Conservation (phyloP, 37 sponge, comb jelly and placozoan genomes). For the Cliona cf. orientalis region DNA sequence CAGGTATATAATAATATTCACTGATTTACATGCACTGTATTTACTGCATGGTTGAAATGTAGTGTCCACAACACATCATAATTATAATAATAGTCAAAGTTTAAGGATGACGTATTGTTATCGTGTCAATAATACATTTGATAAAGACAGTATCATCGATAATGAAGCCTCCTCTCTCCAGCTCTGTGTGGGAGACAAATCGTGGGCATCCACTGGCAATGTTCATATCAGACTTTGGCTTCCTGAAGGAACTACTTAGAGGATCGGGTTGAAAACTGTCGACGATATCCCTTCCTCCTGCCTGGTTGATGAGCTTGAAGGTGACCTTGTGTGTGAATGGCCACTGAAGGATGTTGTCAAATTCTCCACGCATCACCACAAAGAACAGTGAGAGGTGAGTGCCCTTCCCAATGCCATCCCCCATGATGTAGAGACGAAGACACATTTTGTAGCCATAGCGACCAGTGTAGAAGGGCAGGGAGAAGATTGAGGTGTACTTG, state of each 20-base stretch:
- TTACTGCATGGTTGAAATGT: no score
- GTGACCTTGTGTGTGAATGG: constrained; percentile 80
- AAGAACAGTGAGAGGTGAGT: constrained; percentile 81
- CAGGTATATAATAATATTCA: no score
- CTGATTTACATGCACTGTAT: no score
- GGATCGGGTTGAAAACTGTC: constrained; percentile 86
- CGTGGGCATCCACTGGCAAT: constrained; percentile 78
- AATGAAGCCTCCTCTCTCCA: constrained; percentile 59
- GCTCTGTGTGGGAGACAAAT: constrained; percentile 50
- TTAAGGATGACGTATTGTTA: constrained; percentile 34
- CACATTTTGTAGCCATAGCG: constrained; percentile 91
- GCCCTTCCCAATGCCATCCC: constrained; percentile 82
- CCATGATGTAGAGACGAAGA: constrained; percentile 76
- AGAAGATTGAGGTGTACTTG: constrained; percentile 81
- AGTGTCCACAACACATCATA: no score
- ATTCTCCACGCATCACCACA: constrained; percentile 84
- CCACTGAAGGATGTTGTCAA: constrained; percentile 83
- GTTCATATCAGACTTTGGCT: constrained; percentile 83
- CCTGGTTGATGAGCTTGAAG: constrained; percentile 78
- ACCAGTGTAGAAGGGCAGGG: constrained; percentile 76
- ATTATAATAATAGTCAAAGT: no score
- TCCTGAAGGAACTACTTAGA: constrained; percentile 71
- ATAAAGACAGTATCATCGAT: constrained; percentile 75
- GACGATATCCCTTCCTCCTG: constrained; percentile 47
- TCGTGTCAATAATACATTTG: constrained; percentile 55